Conservation (phyloP, 2,888 invertebrate species). For the Pseudoips prasinana region DNA sequence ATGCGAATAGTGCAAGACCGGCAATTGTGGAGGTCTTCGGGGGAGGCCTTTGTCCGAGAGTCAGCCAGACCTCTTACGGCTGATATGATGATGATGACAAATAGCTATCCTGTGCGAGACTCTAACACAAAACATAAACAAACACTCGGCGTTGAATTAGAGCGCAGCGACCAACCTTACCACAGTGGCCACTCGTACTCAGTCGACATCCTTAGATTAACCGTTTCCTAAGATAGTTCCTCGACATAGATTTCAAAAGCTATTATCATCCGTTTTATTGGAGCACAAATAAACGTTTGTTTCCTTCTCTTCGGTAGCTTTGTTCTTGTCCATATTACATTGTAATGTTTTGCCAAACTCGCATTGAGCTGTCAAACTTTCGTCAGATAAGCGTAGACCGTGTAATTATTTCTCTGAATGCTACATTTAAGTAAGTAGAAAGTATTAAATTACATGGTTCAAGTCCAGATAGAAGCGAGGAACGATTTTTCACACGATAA, state of each 20-base stretch:
- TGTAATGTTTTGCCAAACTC: constrained; percentile 57
- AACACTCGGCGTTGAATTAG: too few relatives aligned
- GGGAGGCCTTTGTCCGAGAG: too few relatives aligned
- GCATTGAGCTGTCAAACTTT: constrained; percentile 69
- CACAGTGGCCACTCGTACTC: too few relatives aligned
- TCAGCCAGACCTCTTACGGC: too few relatives aligned
- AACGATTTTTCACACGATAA: constrained; percentile 70
- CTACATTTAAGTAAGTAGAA: constrained; percentile 60
- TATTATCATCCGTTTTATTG: constrained; percentile 21
- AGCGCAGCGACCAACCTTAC: too few relatives aligned
- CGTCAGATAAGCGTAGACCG: constrained; percentile 55
- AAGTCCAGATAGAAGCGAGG: constrained; percentile 45
- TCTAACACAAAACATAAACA: too few relatives aligned
- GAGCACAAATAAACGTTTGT: constrained; percentile 31
- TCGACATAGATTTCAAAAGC: constrained; percentile 24
- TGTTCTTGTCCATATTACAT: constrained; percentile 31
- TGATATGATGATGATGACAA: too few relatives aligned
- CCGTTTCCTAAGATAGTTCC: not conserved
- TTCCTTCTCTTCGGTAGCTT: constrained; percentile 37
- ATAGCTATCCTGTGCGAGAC: too few relatives aligned
- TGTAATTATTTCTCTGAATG: constrained; percentile 69
- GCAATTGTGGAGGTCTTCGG: too few relatives aligned
- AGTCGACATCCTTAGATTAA: too few relatives aligned
- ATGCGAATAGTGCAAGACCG: too few relatives aligned
- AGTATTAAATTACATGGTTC: constrained; percentile 69